Percentiles rank a stretch among this genome's conserved stretches.
These are phyloP conservation scores for Folsomia manolachei DNA, from an alignment of 2,888 invertebrate species.

Conservation along the genomic window DNA sequence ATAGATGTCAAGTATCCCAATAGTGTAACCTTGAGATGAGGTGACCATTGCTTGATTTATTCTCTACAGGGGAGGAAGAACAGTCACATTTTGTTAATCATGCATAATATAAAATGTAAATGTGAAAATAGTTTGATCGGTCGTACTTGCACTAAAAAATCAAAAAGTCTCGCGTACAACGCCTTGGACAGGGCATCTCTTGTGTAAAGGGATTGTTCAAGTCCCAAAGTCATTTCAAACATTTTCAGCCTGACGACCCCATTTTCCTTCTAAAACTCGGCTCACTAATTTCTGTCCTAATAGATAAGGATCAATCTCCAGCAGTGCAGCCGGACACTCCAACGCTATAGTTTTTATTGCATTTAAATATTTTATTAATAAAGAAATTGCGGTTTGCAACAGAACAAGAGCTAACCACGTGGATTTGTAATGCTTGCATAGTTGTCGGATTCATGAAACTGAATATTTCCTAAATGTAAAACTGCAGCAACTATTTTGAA, in stretches of 20 bases:
- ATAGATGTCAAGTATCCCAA: conserved; percentile 69
- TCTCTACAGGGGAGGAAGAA: conserved; percentile 55
- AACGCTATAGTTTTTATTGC: conserved; percentile 56
- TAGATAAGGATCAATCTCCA: conserved; percentile 60
- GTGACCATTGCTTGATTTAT: conserved; percentile 65
- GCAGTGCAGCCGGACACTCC: conserved; percentile 62
- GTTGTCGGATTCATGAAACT: conserved; percentile 60
- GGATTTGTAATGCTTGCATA: conserved; percentile 61
- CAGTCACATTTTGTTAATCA: background rate
- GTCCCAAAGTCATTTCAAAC: conserved; percentile 65
- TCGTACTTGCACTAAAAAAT: conserved; percentile 61
- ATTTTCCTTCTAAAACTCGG: conserved; percentile 65
- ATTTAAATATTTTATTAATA: background rate
- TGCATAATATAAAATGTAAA: no score
- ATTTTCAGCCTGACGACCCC: conserved; percentile 65
- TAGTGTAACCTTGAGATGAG: conserved; percentile 56
- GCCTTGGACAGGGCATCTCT: conserved; percentile 66
- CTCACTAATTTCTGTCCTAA: conserved; percentile 63
- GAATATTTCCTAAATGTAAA: conserved; percentile 65
- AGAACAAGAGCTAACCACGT: conserved; percentile 58
- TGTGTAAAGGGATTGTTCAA: conserved; percentile 64
- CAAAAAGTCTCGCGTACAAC: conserved; percentile 64
- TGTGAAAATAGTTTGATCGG: conserved; percentile 14
- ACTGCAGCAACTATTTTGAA: conserved; percentile 62
- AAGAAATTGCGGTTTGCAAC: background rate